These are phyloP conservation scores for Doryteuthis pealeii DNA, from an alignment of 1,140 invertebrate species.

Conservation along the genomic window DNA sequence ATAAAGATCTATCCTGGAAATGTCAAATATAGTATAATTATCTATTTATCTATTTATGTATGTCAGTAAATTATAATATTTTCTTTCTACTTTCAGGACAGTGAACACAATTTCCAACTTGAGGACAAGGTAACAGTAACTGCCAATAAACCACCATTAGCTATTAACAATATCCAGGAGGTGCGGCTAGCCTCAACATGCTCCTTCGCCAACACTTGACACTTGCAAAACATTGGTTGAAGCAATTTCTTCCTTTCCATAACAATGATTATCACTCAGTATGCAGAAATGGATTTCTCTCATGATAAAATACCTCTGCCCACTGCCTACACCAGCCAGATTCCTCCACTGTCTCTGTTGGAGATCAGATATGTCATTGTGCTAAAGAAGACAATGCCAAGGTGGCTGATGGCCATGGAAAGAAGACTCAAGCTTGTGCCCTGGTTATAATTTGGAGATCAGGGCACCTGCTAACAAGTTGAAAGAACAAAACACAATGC, in stretches of 20 bases:
- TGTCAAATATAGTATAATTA: neutral
- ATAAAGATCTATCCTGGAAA: neutral
- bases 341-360: neutral
- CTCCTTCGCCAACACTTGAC: constrained; percentile 6
- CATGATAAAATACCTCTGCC: neutral
- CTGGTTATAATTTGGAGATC: too few species aligned
- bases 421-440: too few species aligned
- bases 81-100: neutral
- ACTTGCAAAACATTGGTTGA: constrained; percentile 1
- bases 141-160: neutral
- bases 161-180: neutral
- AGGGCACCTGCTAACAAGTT: too few species aligned
- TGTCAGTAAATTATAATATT: neutral
- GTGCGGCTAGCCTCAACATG: neutral
- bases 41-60: neutral
- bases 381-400: neutral
- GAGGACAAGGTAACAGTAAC: neutral
- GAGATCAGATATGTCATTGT: neutral
- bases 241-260: neutral
- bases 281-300: too few species aligned
- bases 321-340: neutral
- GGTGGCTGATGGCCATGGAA: too few species aligned
- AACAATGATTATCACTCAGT: too few species aligned
- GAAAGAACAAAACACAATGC: too few species aligned
- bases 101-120: constrained; percentile 5